Conservation (phyloP, 2,888 invertebrate species). For the Drosophila testacea region DNA sequence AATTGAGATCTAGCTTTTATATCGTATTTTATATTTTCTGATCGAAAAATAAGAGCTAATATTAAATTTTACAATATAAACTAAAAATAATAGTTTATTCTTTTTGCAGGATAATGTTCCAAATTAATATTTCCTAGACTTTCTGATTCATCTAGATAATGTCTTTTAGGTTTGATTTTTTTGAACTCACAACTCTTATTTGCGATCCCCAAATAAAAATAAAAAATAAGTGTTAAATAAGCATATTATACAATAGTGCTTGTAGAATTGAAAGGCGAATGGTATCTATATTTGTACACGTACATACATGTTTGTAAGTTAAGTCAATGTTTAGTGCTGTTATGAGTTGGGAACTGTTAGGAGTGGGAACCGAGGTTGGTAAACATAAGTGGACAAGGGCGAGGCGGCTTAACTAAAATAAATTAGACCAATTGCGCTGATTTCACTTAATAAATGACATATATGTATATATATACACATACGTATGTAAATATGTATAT, state of each 20-base stretch:
- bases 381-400: slow-evolving; percentile 15
- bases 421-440: slow-evolving; percentile 77
- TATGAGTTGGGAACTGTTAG: slow-evolving; percentile 18
- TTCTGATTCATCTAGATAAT: no score
- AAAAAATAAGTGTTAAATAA: background rate
- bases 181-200: no score
- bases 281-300: background rate
- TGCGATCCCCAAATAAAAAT: no score
- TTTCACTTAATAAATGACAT: slow-evolving; percentile 71
- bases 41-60: no score
- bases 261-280: background rate
- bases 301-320: slow-evolving; percentile 42
- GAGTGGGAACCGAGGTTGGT: slow-evolving; percentile 14
- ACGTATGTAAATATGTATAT: background rate
- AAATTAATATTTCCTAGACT: no score
- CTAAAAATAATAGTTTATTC: no score
- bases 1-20: no score
- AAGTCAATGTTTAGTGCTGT: slow-evolving; percentile 40
- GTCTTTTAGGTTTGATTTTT: no score
- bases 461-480: slow-evolving; percentile 3
- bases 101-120: no score
- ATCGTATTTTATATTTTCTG: no score
- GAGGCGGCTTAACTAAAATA: slow-evolving; percentile 64
- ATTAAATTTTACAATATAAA: no score
- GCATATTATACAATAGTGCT: background rate